Percentiles rank a stretch among this genome's conserved stretches.
phyloP scores from a whole-genome alignment of 2,888 invertebrate genomes.

The Megastigmus dorsalis region DNA sequence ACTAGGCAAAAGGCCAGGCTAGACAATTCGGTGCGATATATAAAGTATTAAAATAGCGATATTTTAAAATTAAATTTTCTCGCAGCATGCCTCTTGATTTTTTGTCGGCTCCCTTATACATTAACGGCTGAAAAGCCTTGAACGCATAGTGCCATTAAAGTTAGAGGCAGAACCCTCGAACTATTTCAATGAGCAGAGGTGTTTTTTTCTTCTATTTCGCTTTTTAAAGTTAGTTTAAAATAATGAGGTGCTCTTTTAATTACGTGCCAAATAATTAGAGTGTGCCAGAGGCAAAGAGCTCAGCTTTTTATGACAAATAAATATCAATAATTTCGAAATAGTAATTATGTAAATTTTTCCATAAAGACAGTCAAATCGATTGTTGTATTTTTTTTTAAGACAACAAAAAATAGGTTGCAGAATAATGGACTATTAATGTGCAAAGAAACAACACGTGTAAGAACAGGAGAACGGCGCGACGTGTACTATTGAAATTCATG shows the following conservation, averaged over 20 bases:
- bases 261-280: neutral
- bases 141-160: neutral
- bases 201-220: neutral
- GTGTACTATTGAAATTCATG: slow-evolving; percentile 56
- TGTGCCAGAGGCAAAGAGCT: too few species aligned
- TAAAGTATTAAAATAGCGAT: slow-evolving; percentile 31
- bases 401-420: too few species aligned
- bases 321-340: too few species aligned
- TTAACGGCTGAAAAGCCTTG: too few species aligned
- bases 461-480: too few species aligned
- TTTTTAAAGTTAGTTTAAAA: neutral
- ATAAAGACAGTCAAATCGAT: too few species aligned
- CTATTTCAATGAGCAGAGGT: neutral
- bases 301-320: too few species aligned
- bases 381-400: too few species aligned
- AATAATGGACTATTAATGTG: too few species aligned
- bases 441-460: too few species aligned
- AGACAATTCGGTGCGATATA: neutral
- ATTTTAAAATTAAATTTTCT: slow-evolving; percentile 24
- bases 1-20: neutral
- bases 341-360: too few species aligned
- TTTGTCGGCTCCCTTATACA: neutral
- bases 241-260: neutral
- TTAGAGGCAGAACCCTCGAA: neutral
- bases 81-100: neutral